Percentiles rank a stretch among this genome's conserved stretches.
These are phyloP conservation scores for Aplodontia rufa DNA, from an alignment of 2,113 vertebrate genomes.

Conservation along the genomic window DNA sequence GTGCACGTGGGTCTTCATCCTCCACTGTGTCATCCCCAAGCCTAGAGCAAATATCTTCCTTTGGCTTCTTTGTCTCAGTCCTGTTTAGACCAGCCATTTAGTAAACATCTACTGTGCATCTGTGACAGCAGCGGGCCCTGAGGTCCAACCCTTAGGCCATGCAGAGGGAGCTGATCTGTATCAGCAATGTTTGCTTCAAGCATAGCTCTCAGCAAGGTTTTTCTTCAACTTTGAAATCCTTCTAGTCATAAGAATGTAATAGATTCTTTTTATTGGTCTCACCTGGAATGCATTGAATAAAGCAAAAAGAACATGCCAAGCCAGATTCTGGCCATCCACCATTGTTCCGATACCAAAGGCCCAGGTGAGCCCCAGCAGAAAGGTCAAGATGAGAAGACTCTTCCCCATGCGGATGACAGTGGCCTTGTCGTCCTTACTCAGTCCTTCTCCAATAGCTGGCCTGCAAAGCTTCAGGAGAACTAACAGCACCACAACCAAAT, in stretches of 20 bases:
- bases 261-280: not conserved
- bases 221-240: not conserved
- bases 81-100: not conserved
- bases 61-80: not conserved
- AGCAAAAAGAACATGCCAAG: constrained; percentile 84
- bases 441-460: constrained; percentile 77
- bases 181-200: not conserved
- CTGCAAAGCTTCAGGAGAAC: constrained; percentile 87
- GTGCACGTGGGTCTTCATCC: not conserved
- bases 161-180: not conserved
- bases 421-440: constrained; percentile 79
- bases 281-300: constrained; percentile 90
- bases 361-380: constrained; percentile 90
- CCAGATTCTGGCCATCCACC: not conserved
- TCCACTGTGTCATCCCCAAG: not conserved
- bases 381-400: constrained; percentile 87
- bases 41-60: not conserved
- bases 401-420: constrained; percentile 81
- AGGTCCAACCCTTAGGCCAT: not conserved
- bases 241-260: not conserved
- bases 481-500: constrained; percentile 84
- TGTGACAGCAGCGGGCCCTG: not conserved
- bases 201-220: not conserved
- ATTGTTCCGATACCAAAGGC: constrained; percentile 87
- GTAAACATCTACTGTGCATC: not conserved